Evolutionary conservation across 2,797 vertebrate genomes (phyloP).

Genomic region (Centropyge bicolor): DNA sequence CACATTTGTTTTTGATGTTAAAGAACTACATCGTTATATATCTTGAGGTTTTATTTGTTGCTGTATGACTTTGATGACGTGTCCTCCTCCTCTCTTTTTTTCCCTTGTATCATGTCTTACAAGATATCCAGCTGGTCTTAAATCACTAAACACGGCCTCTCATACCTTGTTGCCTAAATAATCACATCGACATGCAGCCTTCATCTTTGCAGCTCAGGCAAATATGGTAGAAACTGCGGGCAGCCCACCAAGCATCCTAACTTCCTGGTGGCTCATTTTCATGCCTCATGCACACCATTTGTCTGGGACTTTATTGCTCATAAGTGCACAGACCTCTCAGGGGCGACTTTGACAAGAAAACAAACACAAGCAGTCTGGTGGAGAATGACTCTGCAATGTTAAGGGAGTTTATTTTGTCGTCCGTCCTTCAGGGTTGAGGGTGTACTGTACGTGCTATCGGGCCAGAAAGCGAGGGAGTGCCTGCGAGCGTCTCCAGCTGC

Average conservation of each 20-base stretch:
- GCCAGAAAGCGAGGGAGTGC: conserved; percentile 49
- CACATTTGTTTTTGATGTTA: neutral
- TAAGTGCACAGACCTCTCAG: conserved; percentile 39
- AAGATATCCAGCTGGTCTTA: conserved; percentile 13
- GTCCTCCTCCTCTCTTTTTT: neutral
- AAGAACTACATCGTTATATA: neutral
- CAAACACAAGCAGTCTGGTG: conserved; percentile 26
- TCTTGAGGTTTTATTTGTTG: neutral
- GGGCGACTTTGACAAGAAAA: conserved; percentile 41
- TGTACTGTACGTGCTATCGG: conserved; percentile 29
- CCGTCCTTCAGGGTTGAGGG: conserved; percentile 37
- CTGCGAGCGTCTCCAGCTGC: conserved; percentile 77
- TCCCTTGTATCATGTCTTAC: neutral
- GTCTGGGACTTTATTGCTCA: conserved; percentile 54
- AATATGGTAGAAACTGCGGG: conserved; percentile 16
- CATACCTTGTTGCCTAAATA: conserved; percentile 2
- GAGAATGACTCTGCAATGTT: conserved; percentile 10
- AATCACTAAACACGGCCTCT: conserved; percentile 7
- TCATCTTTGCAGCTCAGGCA: conserved; percentile 10
- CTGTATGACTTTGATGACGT: neutral
- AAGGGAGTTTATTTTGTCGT: conserved; percentile 4
- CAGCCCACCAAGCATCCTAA: neutral
- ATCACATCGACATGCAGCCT: neutral
- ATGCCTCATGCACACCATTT: conserved; percentile 53
- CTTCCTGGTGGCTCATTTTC: conserved; percentile 48